A percentile compares a stretch with the other conserved stretches of the same genome.
Evolutionary conservation across 2,113 vertebrate genomes (phyloP).

Genomic region (Sigmodon hispidus): DNA sequence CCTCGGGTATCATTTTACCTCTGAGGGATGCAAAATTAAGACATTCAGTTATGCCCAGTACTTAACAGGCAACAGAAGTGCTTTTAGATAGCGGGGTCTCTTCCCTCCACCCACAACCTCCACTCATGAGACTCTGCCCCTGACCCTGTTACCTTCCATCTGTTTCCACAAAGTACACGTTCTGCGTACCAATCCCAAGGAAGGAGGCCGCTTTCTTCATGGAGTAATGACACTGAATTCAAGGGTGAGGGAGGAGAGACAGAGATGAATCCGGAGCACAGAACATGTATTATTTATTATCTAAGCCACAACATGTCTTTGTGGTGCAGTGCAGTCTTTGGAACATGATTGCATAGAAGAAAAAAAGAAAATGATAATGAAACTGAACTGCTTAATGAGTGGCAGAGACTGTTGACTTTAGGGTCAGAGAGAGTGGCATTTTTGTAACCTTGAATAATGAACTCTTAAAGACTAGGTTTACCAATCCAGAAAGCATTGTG

Average conservation of each 20-base stretch:
- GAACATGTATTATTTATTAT: neutral
- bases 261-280: neutral
- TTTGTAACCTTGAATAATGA: neutral
- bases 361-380: neutral
- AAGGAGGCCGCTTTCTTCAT: constrained; percentile 92
- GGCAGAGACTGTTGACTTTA: neutral
- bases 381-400: neutral
- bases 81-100: constrained; percentile 59
- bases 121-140: neutral
- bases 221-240: constrained; percentile 90
- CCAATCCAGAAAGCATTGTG: neutral
- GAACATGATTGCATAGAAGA: neutral
- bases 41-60: constrained; percentile 81
- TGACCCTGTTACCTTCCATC: constrained; percentile 87
- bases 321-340: neutral
- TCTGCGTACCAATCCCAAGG: constrained; percentile 90
- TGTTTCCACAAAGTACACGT: constrained; percentile 88
- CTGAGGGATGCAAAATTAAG: constrained; percentile 87
- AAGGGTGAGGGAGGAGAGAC: neutral
- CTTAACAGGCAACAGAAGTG: constrained; percentile 58
- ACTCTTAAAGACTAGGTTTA: neutral
- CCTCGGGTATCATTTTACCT: constrained; percentile 92
- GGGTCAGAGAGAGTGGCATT: neutral
- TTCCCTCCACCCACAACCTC: constrained; percentile 11
- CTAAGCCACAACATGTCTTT: neutral